phyloP scores from a whole-genome alignment of 2,888 invertebrate genomes.

The Marronus borbonicus region DNA sequence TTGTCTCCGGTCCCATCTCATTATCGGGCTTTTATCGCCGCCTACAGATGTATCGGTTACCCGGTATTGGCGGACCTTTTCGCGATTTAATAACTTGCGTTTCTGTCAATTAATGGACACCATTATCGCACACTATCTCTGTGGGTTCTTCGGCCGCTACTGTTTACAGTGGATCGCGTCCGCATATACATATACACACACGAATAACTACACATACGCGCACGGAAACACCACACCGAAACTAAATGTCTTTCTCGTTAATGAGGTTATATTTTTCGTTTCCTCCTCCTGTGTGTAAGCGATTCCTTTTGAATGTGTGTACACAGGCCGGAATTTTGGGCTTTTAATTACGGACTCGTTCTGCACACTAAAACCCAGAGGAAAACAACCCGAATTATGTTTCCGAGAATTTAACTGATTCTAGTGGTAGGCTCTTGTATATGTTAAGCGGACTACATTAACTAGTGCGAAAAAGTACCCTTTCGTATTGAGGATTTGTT shows the following conservation, averaged over 20 bases:
- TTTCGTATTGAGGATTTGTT: background rate
- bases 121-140: conserved; percentile 45
- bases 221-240: conserved; percentile 31
- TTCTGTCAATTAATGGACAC: conserved; percentile 46
- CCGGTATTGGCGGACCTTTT: conserved; percentile 53
- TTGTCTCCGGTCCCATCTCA: conserved; percentile 61
- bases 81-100: conserved; percentile 47
- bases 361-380: background rate
- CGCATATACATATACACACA: conserved; percentile 20
- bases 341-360: conserved; percentile 33
- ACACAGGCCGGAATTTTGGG: conserved; percentile 37
- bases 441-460: too few relatives aligned
- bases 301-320: conserved; percentile 43
- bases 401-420: conserved; percentile 28
- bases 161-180: conserved; percentile 41
- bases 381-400: conserved; percentile 38
- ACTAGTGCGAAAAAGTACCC: too few relatives aligned
- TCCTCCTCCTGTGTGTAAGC: conserved; percentile 41
- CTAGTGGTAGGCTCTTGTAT: background rate
- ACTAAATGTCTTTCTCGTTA: conserved; percentile 44
- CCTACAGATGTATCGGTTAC: conserved; percentile 62
- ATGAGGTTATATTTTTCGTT: conserved; percentile 47
- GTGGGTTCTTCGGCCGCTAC: conserved; percentile 35
- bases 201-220: conserved; percentile 23
- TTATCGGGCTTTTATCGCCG: conserved; percentile 60